These are phyloP conservation scores for Andrena marginata DNA, from an alignment of 2,888 invertebrate genomes.

Conservation along the genomic window DNA sequence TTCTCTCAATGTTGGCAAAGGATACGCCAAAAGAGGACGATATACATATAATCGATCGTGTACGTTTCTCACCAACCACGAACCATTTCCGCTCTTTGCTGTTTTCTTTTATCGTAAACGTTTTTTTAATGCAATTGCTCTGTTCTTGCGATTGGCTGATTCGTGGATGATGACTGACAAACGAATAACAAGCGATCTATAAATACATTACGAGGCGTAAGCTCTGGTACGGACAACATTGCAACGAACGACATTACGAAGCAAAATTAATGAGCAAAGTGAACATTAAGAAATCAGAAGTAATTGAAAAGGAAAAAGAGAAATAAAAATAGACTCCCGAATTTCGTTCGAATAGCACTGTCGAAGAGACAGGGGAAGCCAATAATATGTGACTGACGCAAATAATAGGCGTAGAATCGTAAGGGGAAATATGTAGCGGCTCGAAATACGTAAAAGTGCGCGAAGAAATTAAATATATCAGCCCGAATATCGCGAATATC, in stretches of 20 bases:
- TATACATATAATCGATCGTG: conserved; percentile 61
- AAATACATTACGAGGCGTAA: conserved; percentile 85
- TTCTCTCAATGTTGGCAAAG: conserved; percentile 43
- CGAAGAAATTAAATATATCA: neutral
- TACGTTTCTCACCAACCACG: conserved; percentile 59
- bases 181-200: conserved; percentile 81
- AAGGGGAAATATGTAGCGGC: neutral
- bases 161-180: conserved; percentile 61
- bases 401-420: neutral
- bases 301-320: neutral
- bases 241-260: conserved; percentile 81
- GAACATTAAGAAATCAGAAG: conserved; percentile 7
- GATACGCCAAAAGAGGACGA: conserved; percentile 55
- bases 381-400: neutral
- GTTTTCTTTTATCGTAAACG: neutral
- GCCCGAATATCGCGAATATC: conserved; percentile 2
- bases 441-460: conserved; percentile 7
- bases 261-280: conserved; percentile 70
- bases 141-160: neutral
- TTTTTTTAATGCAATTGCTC: neutral
- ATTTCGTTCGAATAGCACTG: conserved; percentile 21
- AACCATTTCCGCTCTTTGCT: neutral
- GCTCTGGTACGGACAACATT: conserved; percentile 82
- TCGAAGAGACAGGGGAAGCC: neutral
- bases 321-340: neutral